Conservation (phyloP, 1,140 invertebrate genomes). For the Brachionus plicatilis region DNA sequence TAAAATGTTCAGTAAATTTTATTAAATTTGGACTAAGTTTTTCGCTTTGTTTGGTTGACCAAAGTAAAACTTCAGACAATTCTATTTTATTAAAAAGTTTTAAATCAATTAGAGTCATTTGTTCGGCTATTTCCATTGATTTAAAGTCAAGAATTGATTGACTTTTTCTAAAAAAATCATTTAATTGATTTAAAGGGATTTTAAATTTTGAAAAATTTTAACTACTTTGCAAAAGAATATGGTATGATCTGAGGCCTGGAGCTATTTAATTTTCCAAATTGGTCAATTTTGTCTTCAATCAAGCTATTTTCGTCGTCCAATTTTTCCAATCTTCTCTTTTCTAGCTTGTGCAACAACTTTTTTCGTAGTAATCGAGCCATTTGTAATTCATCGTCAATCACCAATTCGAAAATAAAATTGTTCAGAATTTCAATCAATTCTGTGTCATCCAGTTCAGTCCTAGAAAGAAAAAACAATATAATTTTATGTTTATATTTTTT, state of each 20-base stretch:
- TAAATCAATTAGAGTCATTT: constrained; percentile 94
- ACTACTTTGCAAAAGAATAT: neutral
- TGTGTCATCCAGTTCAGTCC: neutral
- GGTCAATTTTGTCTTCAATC: neutral
- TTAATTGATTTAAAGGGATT: constrained; percentile 55
- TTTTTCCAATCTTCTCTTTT: constrained; percentile 49
- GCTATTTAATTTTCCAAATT: neutral
- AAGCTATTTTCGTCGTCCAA: neutral
- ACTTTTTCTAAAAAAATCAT: neutral
- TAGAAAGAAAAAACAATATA: neutral
- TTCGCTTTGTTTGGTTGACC: constrained; percentile 94
- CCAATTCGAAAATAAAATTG: constrained; percentile 72
- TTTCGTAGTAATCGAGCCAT: constrained; percentile 80
- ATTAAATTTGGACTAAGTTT: constrained; percentile 91
- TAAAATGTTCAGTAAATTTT: constrained; percentile 96
- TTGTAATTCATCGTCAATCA: constrained; percentile 73
- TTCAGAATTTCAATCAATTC: constrained; percentile 43
- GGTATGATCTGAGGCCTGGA: neutral
- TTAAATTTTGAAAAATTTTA: neutral
- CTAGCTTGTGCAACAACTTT: constrained; percentile 82
- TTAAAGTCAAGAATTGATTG: constrained; percentile 76
- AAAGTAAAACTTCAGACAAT: constrained; percentile 84
- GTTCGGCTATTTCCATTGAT: constrained; percentile 83
- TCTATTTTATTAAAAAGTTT: constrained; percentile 93
- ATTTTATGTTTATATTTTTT: too few species aligned